Base-by-base conservation (phyloP, 1,140 invertebrate species). In the Luehdorfia chinensis region DNA sequence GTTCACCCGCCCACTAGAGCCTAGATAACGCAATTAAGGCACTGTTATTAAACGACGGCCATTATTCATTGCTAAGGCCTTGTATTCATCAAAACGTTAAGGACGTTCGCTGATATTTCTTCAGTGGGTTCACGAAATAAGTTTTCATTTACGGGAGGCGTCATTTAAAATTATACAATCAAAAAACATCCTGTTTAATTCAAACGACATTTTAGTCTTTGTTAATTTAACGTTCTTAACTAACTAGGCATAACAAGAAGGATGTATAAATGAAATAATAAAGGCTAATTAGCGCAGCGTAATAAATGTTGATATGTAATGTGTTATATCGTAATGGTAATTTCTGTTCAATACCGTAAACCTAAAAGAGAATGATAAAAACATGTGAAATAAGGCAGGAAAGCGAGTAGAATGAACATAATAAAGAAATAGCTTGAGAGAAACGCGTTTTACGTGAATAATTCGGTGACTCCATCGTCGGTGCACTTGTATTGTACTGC, bases 11-110 rank as follows among this genome's bases (percentile, higher is more conserved):
- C 69, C 61, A 36, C 56, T 55, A 44, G 59, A 58, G 63, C 47
- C 72, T 66, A 80, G 73, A 80, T 84, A 84, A 84, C 75, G 74
- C 65, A 81, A 77, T 81, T 79, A 81, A 61, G 55, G 53, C 45
- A 39, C 55, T 46, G 73, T 81, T 79, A 79, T 80, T 78, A 80
- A 78, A 67, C 68, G 68, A 62, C 67, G 53, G 51, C 63, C 59
- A 84, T 84, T 79, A 84, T 69, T 84, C 77, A 84, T 79, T 64
- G 55, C 60, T 66, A 66, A 67, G 67, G 60, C 66, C 65, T 61
- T 47, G 59, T 59, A 73, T 75, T 70, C 64, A 69, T 71, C 68
- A 65, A 54, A 51, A 52, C 23, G 39, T 36, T 31, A 39, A 58
- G 50, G 47, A 59, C 54, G 50, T 45, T 28, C 27, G 52, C 46